Conservation (phyloP, 2,113 vertebrate species). For the Pygoscelis antarcticus region DNA sequence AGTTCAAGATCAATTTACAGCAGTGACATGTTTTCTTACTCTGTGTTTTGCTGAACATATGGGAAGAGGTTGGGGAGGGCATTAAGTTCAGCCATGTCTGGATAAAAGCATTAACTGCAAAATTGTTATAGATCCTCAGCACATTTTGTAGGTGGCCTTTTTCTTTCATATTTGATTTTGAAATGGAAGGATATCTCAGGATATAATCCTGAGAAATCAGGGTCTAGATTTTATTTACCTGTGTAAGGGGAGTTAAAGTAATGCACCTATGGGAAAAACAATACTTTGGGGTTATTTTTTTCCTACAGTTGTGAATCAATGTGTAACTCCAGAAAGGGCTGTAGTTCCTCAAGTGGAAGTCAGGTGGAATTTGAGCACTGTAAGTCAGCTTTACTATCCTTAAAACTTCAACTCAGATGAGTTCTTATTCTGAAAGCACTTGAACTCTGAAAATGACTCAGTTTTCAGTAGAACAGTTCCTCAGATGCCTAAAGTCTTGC, state of each 20-base stretch:
- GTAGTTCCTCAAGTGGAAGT: not conserved
- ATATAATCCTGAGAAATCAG: not conserved
- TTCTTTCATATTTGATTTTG: not conserved
- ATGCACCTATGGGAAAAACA: not conserved
- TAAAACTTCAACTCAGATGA: not conserved
- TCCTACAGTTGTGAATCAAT: not conserved
- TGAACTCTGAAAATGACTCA: not conserved
- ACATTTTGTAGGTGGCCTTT: not conserved
- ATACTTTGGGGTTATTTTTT: not conserved
- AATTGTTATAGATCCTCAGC: not conserved
- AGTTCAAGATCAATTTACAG: slow-evolving; percentile 53
- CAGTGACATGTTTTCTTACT: slow-evolving; percentile 33
- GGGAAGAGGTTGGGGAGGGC: slow-evolving; percentile 12
- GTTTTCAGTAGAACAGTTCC: not conserved
- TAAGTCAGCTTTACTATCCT: not conserved
- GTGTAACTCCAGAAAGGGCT: not conserved
- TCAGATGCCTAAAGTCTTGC: not conserved
- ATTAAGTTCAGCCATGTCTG: slow-evolving; percentile 24
- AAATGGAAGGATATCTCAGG: not conserved
- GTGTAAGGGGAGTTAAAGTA: not conserved
- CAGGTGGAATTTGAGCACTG: not conserved
- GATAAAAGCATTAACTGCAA: slow-evolving; percentile 41
- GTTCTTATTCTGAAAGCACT: not conserved
- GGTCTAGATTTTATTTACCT: not conserved
- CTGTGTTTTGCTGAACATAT: not conserved